These are phyloP conservation scores for Spisula solida DNA, from an alignment of 2,888 invertebrate genomes.

Conservation along the genomic window DNA sequence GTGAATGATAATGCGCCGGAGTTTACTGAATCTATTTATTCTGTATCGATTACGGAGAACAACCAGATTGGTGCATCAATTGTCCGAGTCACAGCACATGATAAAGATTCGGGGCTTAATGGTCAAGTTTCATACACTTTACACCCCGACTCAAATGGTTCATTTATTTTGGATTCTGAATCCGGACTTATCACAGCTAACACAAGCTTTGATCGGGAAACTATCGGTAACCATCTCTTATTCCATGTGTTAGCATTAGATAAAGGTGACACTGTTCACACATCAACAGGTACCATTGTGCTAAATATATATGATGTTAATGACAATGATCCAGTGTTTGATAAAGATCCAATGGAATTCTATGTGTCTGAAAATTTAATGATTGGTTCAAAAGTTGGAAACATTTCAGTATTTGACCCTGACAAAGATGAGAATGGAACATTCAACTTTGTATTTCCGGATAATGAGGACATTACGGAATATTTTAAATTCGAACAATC, in stretches of 20 bases:
- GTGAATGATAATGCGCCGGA: slow-evolving; percentile 84
- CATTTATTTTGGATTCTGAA: slow-evolving; percentile 76
- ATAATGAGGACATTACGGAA: slow-evolving; percentile 58
- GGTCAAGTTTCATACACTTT: slow-evolving; percentile 76
- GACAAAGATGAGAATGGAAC: slow-evolving; percentile 79
- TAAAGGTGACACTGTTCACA: slow-evolving; percentile 70
- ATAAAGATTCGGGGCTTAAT: slow-evolving; percentile 80
- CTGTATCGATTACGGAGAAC: slow-evolving; percentile 81
- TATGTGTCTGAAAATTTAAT: slow-evolving; percentile 74
- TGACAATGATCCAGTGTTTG: slow-evolving; percentile 80
- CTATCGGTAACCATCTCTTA: slow-evolving; percentile 58
- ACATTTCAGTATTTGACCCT: slow-evolving; percentile 76
- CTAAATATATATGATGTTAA: slow-evolving; percentile 79
- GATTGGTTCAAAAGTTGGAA: slow-evolving; percentile 74
- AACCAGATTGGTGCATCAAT: slow-evolving; percentile 79
- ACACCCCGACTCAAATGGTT: slow-evolving; percentile 65
- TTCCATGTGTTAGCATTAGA: slow-evolving; percentile 80
- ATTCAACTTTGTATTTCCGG: slow-evolving; percentile 64
- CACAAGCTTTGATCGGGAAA: slow-evolving; percentile 79
- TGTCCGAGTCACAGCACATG: slow-evolving; percentile 78
- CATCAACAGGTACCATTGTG: slow-evolving; percentile 76
- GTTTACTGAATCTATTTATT: slow-evolving; percentile 77
- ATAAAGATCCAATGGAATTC: slow-evolving; percentile 69
- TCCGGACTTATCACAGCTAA: slow-evolving; percentile 80
- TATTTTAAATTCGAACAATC: slow-evolving; percentile 63